These are phyloP conservation scores for Stenchaetothrips biformis DNA, from an alignment of 2,888 invertebrate genomes.

Conservation along the genomic window DNA sequence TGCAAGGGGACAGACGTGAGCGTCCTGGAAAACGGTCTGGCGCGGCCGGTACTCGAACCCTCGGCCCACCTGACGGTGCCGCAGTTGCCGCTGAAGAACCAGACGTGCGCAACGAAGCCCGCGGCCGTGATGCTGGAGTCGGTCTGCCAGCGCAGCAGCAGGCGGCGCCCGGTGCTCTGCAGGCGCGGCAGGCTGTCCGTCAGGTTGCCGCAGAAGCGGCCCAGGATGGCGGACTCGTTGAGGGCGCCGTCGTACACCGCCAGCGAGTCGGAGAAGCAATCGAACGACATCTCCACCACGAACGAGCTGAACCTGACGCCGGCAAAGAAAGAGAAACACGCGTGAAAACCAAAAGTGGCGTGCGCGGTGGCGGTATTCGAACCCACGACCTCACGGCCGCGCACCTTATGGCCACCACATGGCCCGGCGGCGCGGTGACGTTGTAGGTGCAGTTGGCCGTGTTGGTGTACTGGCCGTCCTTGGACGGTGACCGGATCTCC, in stretches of 20 bases:
- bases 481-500: not conserved
- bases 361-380: not conserved
- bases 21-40: too few species aligned
- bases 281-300: not conserved
- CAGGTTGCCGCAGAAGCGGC: conserved; percentile 19
- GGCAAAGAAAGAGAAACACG: not conserved
- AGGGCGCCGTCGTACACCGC: not conserved
- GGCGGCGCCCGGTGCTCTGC: not conserved
- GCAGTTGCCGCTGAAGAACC: not conserved
- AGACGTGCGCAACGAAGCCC: not conserved
- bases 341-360: not conserved
- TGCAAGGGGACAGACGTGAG: too few species aligned
- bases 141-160: not conserved
- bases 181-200: not conserved
- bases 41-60: not conserved
- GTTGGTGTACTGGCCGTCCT: not conserved
- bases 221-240: not conserved
- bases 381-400: not conserved
- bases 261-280: conserved; percentile 5
- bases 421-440: not conserved
- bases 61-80: not conserved
- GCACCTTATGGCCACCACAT: not conserved
- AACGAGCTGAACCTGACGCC: not conserved
- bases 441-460: not conserved
- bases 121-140: not conserved